phyloP scores from a whole-genome alignment of 2,888 invertebrate species.

The Luperina testacea region DNA sequence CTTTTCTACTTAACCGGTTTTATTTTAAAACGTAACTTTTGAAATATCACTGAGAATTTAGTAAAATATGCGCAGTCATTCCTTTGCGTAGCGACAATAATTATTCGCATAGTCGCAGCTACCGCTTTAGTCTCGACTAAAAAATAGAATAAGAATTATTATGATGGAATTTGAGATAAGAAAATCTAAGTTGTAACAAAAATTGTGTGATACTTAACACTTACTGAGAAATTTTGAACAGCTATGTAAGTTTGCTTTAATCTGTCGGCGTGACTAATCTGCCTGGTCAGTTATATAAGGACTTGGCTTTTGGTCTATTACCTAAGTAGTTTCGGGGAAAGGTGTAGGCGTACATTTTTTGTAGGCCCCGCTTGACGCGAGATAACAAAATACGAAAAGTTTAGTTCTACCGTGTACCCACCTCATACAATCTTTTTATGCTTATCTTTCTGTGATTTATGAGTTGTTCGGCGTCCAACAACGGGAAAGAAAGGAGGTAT shows the following conservation, averaged over 20 bases:
- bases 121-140: slow-evolving; percentile 39
- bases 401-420: slow-evolving; percentile 89
- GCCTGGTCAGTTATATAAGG: slow-evolving; percentile 53
- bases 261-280: slow-evolving; percentile 61
- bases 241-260: slow-evolving; percentile 50
- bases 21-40: slow-evolving; percentile 47
- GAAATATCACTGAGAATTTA: slow-evolving; percentile 52
- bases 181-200: slow-evolving; percentile 58
- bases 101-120: slow-evolving; percentile 54
- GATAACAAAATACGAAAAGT: slow-evolving; percentile 90
- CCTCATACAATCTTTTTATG: slow-evolving; percentile 90
- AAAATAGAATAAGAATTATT: slow-evolving; percentile 63
- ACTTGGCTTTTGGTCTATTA: slow-evolving; percentile 63
- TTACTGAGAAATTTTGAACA: slow-evolving; percentile 62
- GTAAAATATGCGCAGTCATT: slow-evolving; percentile 60
- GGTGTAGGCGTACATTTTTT: slow-evolving; percentile 83
- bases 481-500: slow-evolving; percentile 90
- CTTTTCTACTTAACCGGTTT: slow-evolving; percentile 59
- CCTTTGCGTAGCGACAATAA: slow-evolving; percentile 50
- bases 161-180: slow-evolving; percentile 64
- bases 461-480: slow-evolving; percentile 89
- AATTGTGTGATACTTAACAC: slow-evolving; percentile 65
- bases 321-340: slow-evolving; percentile 80
- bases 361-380: slow-evolving; percentile 82
- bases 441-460: slow-evolving; percentile 90